These are phyloP conservation scores for Urocyon cinereoargenteus DNA, from an alignment of 2,797 vertebrate species.

Conservation along the genomic window DNA sequence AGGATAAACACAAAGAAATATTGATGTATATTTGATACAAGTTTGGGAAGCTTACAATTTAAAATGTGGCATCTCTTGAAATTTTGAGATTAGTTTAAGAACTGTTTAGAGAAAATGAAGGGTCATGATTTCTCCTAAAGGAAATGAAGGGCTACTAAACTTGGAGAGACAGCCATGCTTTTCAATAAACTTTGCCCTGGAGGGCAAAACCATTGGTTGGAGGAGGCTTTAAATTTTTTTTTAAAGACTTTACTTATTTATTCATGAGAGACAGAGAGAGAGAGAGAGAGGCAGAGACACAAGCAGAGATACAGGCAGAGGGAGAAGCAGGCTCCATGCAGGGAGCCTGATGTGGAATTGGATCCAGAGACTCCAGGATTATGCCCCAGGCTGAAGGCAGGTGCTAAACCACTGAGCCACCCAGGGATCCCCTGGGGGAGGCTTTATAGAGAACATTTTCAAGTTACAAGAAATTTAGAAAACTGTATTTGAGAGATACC, in stretches of 20 bases:
- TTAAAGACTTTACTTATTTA: too few species aligned
- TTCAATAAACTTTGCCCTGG: not conserved
- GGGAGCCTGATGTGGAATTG: too few species aligned
- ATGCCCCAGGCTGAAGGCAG: too few species aligned
- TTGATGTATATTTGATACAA: not conserved
- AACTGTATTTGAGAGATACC: not conserved
- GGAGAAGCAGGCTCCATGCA: too few species aligned
- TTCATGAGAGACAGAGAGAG: too few species aligned
- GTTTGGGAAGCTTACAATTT: not conserved
- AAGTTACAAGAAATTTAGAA: not conserved
- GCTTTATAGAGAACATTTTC: not conserved
- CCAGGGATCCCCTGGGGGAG: not conserved
- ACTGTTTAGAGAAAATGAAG: slow-evolving; percentile 5
- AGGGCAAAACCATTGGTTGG: not conserved
- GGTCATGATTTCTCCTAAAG: not conserved
- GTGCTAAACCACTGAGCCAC: too few species aligned
- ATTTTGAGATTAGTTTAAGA: not conserved
- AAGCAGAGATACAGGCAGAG: too few species aligned
- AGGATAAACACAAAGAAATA: slow-evolving; percentile 6
- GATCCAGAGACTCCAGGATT: too few species aligned
- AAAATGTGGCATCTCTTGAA: slow-evolving; percentile 39
- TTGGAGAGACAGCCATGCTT: not conserved
- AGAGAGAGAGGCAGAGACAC: too few species aligned
- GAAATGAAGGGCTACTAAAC: not conserved
- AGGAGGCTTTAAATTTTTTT: not conserved